phyloP scores from a whole-genome alignment of 2,113 vertebrate species.

The Rhegmatorhina hoffmannsi region DNA sequence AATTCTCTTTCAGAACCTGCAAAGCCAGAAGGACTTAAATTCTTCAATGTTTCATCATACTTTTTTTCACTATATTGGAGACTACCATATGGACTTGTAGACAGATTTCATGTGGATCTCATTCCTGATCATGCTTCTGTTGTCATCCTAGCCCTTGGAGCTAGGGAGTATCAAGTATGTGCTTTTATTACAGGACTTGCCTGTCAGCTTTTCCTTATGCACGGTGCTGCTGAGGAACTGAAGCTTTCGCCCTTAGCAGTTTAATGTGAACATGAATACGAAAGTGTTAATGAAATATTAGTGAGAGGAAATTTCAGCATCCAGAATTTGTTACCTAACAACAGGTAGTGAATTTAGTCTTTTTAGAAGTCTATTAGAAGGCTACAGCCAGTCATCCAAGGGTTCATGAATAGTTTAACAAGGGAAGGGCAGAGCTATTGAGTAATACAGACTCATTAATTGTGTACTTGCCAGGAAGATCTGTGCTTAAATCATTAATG shows the following conservation, averaged over 20 bases:
- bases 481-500: conserved; percentile 94
- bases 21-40: conserved; percentile 68
- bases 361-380: conserved; percentile 46
- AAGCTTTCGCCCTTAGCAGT: conserved; percentile 16
- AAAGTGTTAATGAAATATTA: conserved; percentile 22
- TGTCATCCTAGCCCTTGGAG: conserved; percentile 77
- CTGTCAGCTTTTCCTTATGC: conserved; percentile 48
- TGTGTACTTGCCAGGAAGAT: conserved; percentile 85
- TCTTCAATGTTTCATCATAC: conserved; percentile 72
- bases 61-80: conserved; percentile 82
- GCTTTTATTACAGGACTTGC: conserved; percentile 68
- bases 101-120: conserved; percentile 79
- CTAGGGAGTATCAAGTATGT: conserved; percentile 81
- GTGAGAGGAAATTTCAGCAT: conserved; percentile 52
- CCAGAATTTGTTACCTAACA: conserved; percentile 53
- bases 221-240: conserved; percentile 13
- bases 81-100: conserved; percentile 68
- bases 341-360: neutral
- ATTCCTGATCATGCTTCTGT: conserved; percentile 78
- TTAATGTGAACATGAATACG: conserved; percentile 1
- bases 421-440: conserved; percentile 84
- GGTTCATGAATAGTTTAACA: conserved; percentile 90
- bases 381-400: conserved; percentile 78
- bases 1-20: conserved; percentile 74
- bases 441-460: conserved; percentile 94